Evolutionary conservation across 2,113 vertebrate genomes (phyloP), one percentile per base, ranked within the genome.

Genomic region (Phaethon lepturus): DNA sequence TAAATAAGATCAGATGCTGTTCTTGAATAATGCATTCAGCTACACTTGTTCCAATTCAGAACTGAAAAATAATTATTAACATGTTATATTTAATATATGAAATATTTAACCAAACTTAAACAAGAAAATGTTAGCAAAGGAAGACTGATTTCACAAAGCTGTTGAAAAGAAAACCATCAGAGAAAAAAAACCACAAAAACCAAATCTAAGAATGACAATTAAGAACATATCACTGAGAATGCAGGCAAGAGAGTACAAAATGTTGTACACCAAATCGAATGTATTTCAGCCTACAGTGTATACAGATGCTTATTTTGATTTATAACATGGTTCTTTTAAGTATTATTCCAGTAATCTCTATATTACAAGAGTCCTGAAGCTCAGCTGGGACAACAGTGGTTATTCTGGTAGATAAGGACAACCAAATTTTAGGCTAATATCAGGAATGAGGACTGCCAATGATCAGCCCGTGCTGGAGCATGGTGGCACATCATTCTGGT

Each of bases 1-100:
- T 97, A 96, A 97, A 91, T 95, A 94, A 95, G 93, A 97, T 96
- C 93, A 96, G 94, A 95, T 97, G 93, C 38, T 96, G 81, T 88
- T 97, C 91, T 88, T 96, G 93, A 97, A 97, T 97, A 96, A 97
- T 95, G 63, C 71, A 97, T 95, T 94, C 75, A 90, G 80, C 47
- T 89, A 66, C 67, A 73, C 82, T 93, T 91, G 84, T 94, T 97
- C 59, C 80, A 58, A 79, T 79, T 94, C 95, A 95, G 63, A 95
- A 82, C 16, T 13, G 69, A 91, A 94, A 95, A 95, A 94, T 95
- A 86, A 95, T 97, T 95, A 95, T 94, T 97, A 96, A 79, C 55
- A 82, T 76, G 31, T 20, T 95, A 91, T 95, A 90, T 94, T 90
- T 91, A 82, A 94, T 91, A 91, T 86, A 95, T 47, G 8, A 95